A percentile compares a stretch with the other conserved stretches of the same genome.
Conservation (phyloP, 1,140 invertebrate species). For the Hylaeus anthracinus region DNA sequence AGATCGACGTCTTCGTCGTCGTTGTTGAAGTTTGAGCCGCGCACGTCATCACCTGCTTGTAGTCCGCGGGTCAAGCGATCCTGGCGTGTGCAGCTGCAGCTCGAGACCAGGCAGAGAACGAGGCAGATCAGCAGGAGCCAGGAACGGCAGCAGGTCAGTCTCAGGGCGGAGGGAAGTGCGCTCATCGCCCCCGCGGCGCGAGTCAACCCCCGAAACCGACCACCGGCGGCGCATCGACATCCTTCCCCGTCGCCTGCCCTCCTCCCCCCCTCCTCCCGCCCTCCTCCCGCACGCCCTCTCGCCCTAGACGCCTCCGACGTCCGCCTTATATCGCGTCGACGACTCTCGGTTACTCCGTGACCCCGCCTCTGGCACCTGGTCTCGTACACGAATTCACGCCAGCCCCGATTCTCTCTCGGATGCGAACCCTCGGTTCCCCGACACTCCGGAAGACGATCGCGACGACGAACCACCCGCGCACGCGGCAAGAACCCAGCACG, state of each 20-base stretch:
- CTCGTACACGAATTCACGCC: too few species aligned
- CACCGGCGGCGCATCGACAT: constrained; percentile 80
- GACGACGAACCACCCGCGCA: neutral
- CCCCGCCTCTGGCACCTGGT: neutral
- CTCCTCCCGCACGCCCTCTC: constrained; percentile 51
- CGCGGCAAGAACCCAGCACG: constrained; percentile 2
- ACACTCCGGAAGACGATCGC: too few species aligned
- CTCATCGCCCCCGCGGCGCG: constrained; percentile 81
- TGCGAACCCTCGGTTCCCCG: too few species aligned
- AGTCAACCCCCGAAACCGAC: constrained; percentile 80
- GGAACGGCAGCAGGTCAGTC: constrained; percentile 76
- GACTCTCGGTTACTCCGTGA: neutral
- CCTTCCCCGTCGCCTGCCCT: constrained; percentile 67
- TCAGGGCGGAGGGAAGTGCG: constrained; percentile 78
- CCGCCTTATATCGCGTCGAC: constrained; percentile 31
- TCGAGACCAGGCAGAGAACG: constrained; percentile 67
- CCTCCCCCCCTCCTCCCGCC: constrained; percentile 48
- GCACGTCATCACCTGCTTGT: constrained; percentile 61
- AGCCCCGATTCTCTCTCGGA: too few species aligned
- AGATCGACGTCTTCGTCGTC: constrained; percentile 48
- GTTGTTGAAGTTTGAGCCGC: constrained; percentile 44
- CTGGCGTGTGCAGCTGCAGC: constrained; percentile 38
- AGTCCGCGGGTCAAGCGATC: constrained; percentile 28
- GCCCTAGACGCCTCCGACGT: constrained; percentile 31
- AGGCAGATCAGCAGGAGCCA: constrained; percentile 73